phyloP scores from a whole-genome alignment of 2,113 vertebrate species.

The Dipodomys merriami region DNA sequence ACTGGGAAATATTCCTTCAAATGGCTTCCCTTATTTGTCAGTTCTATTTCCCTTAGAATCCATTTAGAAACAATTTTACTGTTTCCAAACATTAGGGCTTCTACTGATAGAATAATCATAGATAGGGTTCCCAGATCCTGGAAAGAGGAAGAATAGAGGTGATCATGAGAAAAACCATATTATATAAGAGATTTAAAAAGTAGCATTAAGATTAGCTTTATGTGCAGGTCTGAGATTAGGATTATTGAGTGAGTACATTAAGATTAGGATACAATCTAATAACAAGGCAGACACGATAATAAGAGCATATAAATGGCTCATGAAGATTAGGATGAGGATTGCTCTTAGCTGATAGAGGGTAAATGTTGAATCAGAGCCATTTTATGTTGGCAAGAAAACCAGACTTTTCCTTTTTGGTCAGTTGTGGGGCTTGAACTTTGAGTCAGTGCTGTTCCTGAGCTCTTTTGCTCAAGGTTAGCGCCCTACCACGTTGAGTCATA shows the following conservation, averaged over 20 bases:
- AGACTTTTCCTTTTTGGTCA: background rate
- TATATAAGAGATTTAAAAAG: background rate
- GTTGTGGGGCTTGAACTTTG: background rate
- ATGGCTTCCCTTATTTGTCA: background rate
- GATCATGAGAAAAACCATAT: background rate
- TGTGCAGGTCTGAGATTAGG: background rate
- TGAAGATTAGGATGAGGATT: background rate
- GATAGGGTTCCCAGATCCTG: background rate
- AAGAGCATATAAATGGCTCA: background rate
- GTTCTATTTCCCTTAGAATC: background rate
- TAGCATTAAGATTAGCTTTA: background rate
- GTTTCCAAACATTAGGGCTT: background rate
- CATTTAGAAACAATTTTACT: background rate
- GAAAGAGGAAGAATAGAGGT: background rate
- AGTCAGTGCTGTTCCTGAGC: too few relatives aligned
- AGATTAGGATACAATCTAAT: background rate
- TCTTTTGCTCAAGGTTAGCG: too few relatives aligned
- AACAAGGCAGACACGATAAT: background rate
- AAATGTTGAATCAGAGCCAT: background rate
- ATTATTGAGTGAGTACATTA: background rate
- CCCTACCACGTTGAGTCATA: too few relatives aligned
- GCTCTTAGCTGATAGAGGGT: background rate
- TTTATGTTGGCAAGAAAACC: constrained; percentile 26
- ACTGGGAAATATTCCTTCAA: background rate
- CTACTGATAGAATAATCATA: too few relatives aligned